Conservation (phyloP, 1,140 invertebrate genomes). For the Drosophila kurseongensis region DNA sequence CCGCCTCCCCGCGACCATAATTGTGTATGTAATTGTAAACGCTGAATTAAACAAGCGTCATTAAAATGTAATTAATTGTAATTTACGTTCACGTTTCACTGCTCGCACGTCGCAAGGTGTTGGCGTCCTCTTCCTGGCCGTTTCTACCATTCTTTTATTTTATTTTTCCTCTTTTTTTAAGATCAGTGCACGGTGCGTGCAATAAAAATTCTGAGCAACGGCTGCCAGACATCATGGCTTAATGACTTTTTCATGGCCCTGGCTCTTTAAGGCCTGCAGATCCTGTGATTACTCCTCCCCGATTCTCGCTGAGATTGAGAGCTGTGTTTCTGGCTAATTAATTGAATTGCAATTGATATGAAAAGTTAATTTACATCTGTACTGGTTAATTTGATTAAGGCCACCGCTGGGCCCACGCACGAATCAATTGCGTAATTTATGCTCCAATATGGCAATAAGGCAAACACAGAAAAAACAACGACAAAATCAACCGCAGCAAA, state of each 20-base stretch:
- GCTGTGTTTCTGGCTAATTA: conserved; percentile 64
- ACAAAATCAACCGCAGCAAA: conserved; percentile 28
- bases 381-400: conserved; percentile 77
- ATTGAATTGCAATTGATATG: conserved; percentile 81
- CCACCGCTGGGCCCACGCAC: conserved; percentile 35
- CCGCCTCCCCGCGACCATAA: conserved; percentile 48
- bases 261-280: conserved; percentile 11
- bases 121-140: conserved; percentile 23
- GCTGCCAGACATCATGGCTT: conserved; percentile 34
- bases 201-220: conserved; percentile 44
- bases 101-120: conserved; percentile 68
- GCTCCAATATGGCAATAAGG: conserved; percentile 32
- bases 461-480: conserved; percentile 30
- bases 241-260: conserved; percentile 52
- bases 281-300: neutral
- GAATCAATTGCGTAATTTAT: conserved; percentile 59
- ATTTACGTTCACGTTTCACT: conserved; percentile 73
- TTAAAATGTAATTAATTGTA: conserved; percentile 84
- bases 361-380: conserved; percentile 80
- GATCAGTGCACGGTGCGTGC: conserved; percentile 62
- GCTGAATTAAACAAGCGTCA: conserved; percentile 84
- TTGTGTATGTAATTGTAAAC: conserved; percentile 84
- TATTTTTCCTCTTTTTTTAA: conserved; percentile 19
- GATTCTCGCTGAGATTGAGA: conserved; percentile 8
- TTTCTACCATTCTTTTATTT: conserved; percentile 4